phyloP scores from a whole-genome alignment of 2,888 invertebrate genomes.

The Scaptomyza reducta region DNA sequence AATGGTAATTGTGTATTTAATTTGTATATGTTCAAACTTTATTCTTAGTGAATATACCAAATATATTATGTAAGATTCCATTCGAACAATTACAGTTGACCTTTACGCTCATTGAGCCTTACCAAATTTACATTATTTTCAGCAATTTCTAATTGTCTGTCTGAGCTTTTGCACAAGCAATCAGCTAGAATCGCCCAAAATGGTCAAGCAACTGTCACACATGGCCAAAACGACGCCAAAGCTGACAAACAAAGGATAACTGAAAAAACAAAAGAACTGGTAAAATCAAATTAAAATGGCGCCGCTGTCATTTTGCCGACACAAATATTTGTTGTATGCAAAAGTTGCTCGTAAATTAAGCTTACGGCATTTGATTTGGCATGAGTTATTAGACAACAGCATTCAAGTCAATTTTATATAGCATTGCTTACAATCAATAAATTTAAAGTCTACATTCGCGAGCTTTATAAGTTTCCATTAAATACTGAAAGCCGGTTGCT shows the following conservation, averaged over 20 bases:
- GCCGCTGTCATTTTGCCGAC: slow-evolving; percentile 58
- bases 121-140: slow-evolving; percentile 36
- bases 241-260: slow-evolving; percentile 5
- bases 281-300: slow-evolving; percentile 75
- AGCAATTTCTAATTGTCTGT: slow-evolving; percentile 46
- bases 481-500: slow-evolving; percentile 49
- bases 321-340: slow-evolving; percentile 38
- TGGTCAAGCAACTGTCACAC: slow-evolving; percentile 65
- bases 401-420: background rate
- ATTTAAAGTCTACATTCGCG: background rate
- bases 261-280: slow-evolving; percentile 21
- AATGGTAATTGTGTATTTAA: too few relatives aligned
- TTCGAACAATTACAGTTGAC: slow-evolving; percentile 11
- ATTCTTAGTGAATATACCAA: background rate
- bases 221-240: slow-evolving; percentile 63
- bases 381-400: slow-evolving; percentile 55
- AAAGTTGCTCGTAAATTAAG: slow-evolving; percentile 59
- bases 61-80: background rate
- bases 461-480: slow-evolving; percentile 39
- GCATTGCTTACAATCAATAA: background rate
- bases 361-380: slow-evolving; percentile 62
- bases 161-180: slow-evolving; percentile 28
- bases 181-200: slow-evolving; percentile 62
- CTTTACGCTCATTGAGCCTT: slow-evolving; percentile 20
- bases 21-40: too few relatives aligned